Base-by-base conservation (phyloP, 2,888 invertebrate genomes). In the Calliscelio sp. region DNA sequence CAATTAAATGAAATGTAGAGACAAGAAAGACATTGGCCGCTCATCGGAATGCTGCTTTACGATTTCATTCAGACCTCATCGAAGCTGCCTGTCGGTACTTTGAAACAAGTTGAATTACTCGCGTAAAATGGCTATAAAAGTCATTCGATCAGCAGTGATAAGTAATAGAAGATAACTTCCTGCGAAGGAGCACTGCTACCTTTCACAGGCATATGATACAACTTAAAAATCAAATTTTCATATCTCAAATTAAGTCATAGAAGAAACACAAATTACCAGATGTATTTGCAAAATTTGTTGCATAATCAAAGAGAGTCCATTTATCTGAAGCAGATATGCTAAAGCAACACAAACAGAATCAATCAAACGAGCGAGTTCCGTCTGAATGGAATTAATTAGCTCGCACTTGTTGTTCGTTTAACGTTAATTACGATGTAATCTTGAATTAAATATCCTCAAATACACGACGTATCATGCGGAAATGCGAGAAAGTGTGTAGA, bases 401-500 rank as follows among this genome's bases (percentile, higher is more conserved):
- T 24, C 4, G 38, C 59, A 18, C 49, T 61, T 75, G 44, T 74
- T 61, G 46, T 44, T 66, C 65, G 65, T 75, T 84, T 73, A 78
- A 68, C 61, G 46, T 78, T 78, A 81, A 74, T 81, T 57, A 38
- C 68, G 51, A 16, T 51, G 68, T 59, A 78, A 68, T 78, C 73
- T 61, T 18, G 66, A 41, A 74, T 57, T 44, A 51, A 63, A 51
- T 53, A 68, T 82, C 35, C 46, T 53, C 25, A 71, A 66, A 66
- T 71, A 77, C 53, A 46, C 24, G 70, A 38, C 68, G 61, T 53
- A 78, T 63, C 63, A 73, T 53, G 73, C 78, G 82, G 85, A 85
- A 81, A 71, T 59, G 80, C 80, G 80, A 77, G 80, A 85, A 79
- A 79, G 85, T 82, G n/a, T n/a, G 79, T 49, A 28, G 74, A 73